A percentile compares a stretch with the other conserved stretches of the same genome.
These are phyloP conservation scores for Brachyistius frenatus DNA, from an alignment of 2,113 vertebrate species.

Conservation along the genomic window DNA sequence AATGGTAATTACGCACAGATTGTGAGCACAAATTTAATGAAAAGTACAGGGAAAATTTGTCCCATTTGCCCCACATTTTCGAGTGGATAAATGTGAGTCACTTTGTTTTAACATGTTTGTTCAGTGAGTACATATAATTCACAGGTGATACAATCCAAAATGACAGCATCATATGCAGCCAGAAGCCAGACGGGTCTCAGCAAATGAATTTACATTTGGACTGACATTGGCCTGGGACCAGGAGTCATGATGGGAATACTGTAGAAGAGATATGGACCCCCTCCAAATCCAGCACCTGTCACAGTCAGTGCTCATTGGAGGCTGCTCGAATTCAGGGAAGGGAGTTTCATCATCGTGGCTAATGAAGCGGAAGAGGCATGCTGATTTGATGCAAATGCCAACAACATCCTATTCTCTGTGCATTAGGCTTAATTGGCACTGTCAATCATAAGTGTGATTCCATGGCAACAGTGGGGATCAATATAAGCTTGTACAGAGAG, in stretches of 20 bases:
- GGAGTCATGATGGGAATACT: slow-evolving; percentile 39
- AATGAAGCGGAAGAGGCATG: slow-evolving; percentile 54
- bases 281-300: slow-evolving; percentile 67
- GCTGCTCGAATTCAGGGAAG: slow-evolving; percentile 42
- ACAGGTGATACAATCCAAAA: slow-evolving; percentile 39
- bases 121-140: slow-evolving; percentile 11
- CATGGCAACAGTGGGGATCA: slow-evolving; percentile 49
- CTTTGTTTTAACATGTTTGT: slow-evolving; percentile 44
- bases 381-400: slow-evolving; percentile 62
- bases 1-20: slow-evolving; percentile 44
- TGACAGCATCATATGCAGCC: slow-evolving; percentile 45
- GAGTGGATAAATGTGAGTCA: slow-evolving; percentile 35
- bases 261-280: slow-evolving; percentile 40
- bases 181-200: slow-evolving; percentile 7
- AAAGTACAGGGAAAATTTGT: slow-evolving; percentile 24
- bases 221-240: slow-evolving; percentile 45
- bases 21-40: slow-evolving; percentile 43
- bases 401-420: slow-evolving; percentile 44
- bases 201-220: slow-evolving; percentile 53
- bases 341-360: slow-evolving; percentile 48
- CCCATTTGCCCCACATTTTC: slow-evolving; percentile 4
- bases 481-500: slow-evolving; percentile 13
- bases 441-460: slow-evolving; percentile 59
- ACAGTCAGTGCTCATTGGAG: slow-evolving; percentile 31
- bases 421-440: slow-evolving; percentile 49